Evolutionary conservation across 2,888 invertebrate species (phyloP).

Genomic region (Cyaniris semiargus): DNA sequence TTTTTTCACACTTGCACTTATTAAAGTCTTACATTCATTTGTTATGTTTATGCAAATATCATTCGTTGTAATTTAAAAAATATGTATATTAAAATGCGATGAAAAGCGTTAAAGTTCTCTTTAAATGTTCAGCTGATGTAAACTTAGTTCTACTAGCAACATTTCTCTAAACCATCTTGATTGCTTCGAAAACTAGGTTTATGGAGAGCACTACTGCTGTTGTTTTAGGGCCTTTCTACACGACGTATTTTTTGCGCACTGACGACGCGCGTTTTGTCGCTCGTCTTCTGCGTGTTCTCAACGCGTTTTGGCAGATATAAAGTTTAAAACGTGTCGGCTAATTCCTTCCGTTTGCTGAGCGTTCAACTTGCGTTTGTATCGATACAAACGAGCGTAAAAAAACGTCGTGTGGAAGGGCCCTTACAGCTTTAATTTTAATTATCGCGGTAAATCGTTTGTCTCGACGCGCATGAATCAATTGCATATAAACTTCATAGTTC

Average conservation of each 20-base stretch:
- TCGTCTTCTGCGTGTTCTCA: too few relatives aligned
- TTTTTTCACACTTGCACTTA: constrained; percentile 16
- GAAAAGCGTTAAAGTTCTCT: background rate
- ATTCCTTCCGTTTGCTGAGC: too few relatives aligned
- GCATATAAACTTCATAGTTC: background rate
- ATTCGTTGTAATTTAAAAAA: background rate
- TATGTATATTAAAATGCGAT: background rate
- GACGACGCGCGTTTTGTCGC: too few relatives aligned
- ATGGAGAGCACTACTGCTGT: background rate
- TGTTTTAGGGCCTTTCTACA: too few relatives aligned
- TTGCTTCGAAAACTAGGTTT: background rate
- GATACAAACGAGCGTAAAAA: too few relatives aligned
- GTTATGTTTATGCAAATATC: constrained; percentile 3
- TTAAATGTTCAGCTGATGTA: background rate
- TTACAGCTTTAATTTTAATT: background rate
- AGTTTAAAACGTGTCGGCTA: too few relatives aligned
- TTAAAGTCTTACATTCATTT: constrained; percentile 5
- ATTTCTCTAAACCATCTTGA: background rate
- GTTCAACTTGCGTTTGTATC: too few relatives aligned
- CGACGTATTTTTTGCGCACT: too few relatives aligned
- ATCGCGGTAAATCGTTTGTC: background rate
- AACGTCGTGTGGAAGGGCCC: too few relatives aligned
- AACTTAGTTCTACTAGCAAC: background rate
- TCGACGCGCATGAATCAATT: background rate
- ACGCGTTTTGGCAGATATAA: too few relatives aligned